Evolutionary conservation across 2,113 vertebrate species (phyloP).

Genomic region (Labrus mixtus): DNA sequence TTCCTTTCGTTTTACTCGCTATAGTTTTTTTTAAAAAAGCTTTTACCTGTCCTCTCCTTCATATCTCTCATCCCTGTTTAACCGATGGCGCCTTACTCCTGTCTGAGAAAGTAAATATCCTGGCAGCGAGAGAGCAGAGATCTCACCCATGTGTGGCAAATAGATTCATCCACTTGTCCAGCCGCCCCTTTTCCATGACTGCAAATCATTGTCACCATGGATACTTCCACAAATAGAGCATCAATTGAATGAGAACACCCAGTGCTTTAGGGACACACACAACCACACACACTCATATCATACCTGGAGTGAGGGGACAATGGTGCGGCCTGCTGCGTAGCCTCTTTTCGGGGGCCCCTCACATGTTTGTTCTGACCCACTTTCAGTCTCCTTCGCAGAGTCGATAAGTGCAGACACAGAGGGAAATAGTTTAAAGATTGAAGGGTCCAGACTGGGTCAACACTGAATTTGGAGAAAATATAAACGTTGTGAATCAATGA

Average conservation of each 20-base stretch:
- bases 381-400: slow-evolving; percentile 41
- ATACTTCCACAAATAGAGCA: slow-evolving; percentile 74
- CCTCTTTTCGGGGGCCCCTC: slow-evolving; percentile 42
- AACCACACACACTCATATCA: slow-evolving; percentile 13
- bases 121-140: slow-evolving; percentile 26
- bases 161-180: slow-evolving; percentile 43
- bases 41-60: not conserved
- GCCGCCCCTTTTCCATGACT: slow-evolving; percentile 55
- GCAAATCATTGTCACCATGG: slow-evolving; percentile 72
- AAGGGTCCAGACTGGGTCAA: slow-evolving; percentile 44
- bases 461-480: not conserved
- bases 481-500: not conserved
- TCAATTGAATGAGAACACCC: slow-evolving; percentile 50
- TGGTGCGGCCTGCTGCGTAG: slow-evolving; percentile 20
- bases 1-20: not conserved
- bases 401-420: slow-evolving; percentile 24
- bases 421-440: not conserved
- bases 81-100: not conserved
- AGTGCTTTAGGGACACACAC: slow-evolving; percentile 34
- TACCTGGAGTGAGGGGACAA: slow-evolving; percentile 39
- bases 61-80: not conserved
- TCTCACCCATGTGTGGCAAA: slow-evolving; percentile 50
- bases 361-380: slow-evolving; percentile 53
- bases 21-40: not conserved
- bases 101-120: slow-evolving; percentile 12